A percentile compares a stretch with the other conserved stretches of the same genome.
Conservation (phyloP, 1,140 invertebrate genomes). For the Bombus consobrinus region DNA sequence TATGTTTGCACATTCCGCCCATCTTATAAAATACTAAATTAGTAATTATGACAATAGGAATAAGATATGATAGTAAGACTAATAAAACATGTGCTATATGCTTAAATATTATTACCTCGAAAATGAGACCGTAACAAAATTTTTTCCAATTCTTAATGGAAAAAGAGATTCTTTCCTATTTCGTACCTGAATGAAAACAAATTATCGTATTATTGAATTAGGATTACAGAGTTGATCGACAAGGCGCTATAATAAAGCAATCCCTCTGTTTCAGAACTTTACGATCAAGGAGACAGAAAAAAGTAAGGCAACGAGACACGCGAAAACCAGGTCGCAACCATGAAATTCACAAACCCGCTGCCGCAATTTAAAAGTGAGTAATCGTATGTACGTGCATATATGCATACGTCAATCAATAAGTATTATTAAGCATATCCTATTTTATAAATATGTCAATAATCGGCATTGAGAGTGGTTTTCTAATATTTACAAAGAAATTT, state of each 20-base stretch:
- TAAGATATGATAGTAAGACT: too few relatives aligned
- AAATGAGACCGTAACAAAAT: too few relatives aligned
- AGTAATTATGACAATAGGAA: not conserved
- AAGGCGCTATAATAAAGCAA: not conserved
- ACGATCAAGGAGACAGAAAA: constrained; percentile 48
- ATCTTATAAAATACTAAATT: not conserved
- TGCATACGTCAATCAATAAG: too few relatives aligned
- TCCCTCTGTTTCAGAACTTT: constrained; percentile 53
- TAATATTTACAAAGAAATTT: too few relatives aligned
- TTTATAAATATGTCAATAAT: too few relatives aligned
- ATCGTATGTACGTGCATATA: not conserved
- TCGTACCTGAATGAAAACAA: not conserved
- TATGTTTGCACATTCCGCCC: not conserved
- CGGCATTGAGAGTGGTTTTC: too few relatives aligned
- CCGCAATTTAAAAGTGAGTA: constrained; percentile 78
- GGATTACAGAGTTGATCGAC: not conserved
- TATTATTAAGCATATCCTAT: too few relatives aligned
- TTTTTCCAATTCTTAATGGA: too few relatives aligned
- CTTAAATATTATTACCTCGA: too few relatives aligned
- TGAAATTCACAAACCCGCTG: constrained; percentile 71
- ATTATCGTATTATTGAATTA: not conserved
- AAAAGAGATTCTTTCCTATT: not conserved
- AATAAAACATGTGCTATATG: too few relatives aligned
- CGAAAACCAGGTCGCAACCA: constrained; percentile 66
- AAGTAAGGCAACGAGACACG: not conserved